Evolutionary conservation across 2,797 vertebrate genomes (phyloP), one percentile per base, ranked within the genome.

Genomic region (Lindbergichthys nudifrons): DNA sequence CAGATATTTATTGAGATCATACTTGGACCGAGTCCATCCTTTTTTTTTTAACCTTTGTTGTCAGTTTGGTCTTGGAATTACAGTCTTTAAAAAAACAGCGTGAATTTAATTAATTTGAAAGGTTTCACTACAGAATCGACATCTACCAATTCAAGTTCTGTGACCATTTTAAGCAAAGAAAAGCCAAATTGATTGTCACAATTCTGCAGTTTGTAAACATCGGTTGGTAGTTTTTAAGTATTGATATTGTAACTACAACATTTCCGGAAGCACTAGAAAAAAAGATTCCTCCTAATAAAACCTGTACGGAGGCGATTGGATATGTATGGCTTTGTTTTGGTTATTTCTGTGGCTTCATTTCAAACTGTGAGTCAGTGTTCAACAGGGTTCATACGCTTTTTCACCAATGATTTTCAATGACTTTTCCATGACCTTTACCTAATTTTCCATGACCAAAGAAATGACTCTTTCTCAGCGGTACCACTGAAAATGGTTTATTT

Each of bases 331-430:
- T 77, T 48, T 36, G 4, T 36, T 51, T 60, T 21, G 4, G 12
- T 19, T 16, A 30, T 36, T 54, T 75, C 11, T 54, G 39, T 61
- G 9, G 45, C 26, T 23, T 12, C 1, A 6, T 21, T 69, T 58
- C 48, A 56, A 12, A 19, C 32, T 63, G 26, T 42, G 51, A 59
- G 47, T 68, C 56, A 39, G n/a, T 43, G 65, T 30, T 45, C 23
- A 23, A 23, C 23, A 23, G 23, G 23, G 23, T 23, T 23, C 23
- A 23, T 23, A 3, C 23, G 23, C 23, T 3, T 23, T 23, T 23
- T 23, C 23, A 23, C 23, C 23, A 23, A 23, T 23, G 23, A 23
- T 0, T 23, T 23, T 23, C 23, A 23, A 23, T 23, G 23, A 23
- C 23, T 23, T 23, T 23, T 23, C 23, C 23, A 3, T 23, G 23